Evolutionary conservation across 2,797 vertebrate species (phyloP).

Genomic region (Emydoidea blandingii): DNA sequence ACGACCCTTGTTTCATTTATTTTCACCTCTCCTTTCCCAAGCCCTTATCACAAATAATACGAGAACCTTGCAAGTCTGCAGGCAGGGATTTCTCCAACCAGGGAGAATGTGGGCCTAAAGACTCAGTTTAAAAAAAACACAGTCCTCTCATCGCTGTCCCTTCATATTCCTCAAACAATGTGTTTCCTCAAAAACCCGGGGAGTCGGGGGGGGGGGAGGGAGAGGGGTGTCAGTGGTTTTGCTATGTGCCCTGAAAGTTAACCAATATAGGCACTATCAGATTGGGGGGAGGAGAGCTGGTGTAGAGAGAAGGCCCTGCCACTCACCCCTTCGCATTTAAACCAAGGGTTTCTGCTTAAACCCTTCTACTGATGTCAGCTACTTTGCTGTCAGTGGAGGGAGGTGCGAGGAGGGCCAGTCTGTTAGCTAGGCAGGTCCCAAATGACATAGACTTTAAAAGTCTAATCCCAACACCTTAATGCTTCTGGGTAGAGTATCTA

Average conservation of each 20-base stretch:
- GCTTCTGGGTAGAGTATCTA: too few species aligned
- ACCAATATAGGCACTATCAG: not conserved
- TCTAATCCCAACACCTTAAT: too few species aligned
- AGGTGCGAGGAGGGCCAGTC: not conserved
- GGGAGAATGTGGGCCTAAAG: not conserved
- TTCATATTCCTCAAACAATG: not conserved
- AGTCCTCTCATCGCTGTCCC: not conserved
- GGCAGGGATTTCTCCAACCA: not conserved
- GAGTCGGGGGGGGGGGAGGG: too few species aligned
- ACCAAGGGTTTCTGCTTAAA: not conserved
- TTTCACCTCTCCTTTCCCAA: not conserved
- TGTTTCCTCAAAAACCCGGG: not conserved
- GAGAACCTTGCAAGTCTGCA: not conserved
- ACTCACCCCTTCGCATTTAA: not conserved
- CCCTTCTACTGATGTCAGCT: not conserved
- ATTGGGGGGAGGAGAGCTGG: not conserved
- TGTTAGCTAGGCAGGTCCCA: not conserved
- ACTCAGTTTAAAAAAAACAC: not conserved
- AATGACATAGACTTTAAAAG: not conserved
- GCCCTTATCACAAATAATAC: not conserved
- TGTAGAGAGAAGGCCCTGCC: not conserved
- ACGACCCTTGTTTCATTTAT: not conserved
- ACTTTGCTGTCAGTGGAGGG: not conserved
- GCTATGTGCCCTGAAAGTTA: not conserved
- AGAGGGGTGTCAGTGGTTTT: not conserved